Evolutionary conservation across 2,113 vertebrate genomes (phyloP), one percentile per base, ranked within the genome.

Genomic region (Caranx melampygus): DNA sequence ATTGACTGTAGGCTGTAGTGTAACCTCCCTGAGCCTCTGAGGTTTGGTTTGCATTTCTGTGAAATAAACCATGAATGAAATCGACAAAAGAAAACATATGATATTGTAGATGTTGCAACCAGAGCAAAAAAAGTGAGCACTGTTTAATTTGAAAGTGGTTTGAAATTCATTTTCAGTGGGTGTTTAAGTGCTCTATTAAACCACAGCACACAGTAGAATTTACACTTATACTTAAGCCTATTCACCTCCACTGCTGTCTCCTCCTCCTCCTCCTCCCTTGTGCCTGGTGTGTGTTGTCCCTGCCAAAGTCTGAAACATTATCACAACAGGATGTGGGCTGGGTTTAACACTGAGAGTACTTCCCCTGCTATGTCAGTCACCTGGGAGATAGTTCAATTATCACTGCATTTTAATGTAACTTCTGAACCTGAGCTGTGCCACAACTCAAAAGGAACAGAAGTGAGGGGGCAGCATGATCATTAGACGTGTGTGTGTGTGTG

Each of bases 301-400:
- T 81, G 83, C 90, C 87, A 90, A 84, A 82, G 84, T 82, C 89
- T 92, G 90, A 89, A 92, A 91, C 86, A 87, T 83, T 89, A 93
- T 89, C 90, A 92, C 88, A 92, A 92, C 91, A 92, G 92, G 90
- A 92, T 92, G 88, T 89, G 81, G 87, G 86, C 78, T 85, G 71
- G 87, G 82, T 89, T 89, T 83, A 86, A 90, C 88, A 89, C 75
- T 61, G 80, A 89, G 88, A 93, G 88, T 90, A 88, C 88, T 88
- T 91, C 92, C 87, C 89, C 88, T 81, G 78, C 88, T 85, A 72
- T 79, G 79, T 62, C 83, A 79, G 87, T 89, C 89, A 89, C 90
- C 84, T 88, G 91, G 91, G 89, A 90, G 68, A 78, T 78, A 73
- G 88, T 85, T 85, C 87, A 91, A 89, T 91, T 90, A 93, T 91